A percentile compares a stretch with the other conserved stretches of the same genome.
phyloP scores from a whole-genome alignment of 2,888 invertebrate genomes.

The Drosophila limbata region DNA sequence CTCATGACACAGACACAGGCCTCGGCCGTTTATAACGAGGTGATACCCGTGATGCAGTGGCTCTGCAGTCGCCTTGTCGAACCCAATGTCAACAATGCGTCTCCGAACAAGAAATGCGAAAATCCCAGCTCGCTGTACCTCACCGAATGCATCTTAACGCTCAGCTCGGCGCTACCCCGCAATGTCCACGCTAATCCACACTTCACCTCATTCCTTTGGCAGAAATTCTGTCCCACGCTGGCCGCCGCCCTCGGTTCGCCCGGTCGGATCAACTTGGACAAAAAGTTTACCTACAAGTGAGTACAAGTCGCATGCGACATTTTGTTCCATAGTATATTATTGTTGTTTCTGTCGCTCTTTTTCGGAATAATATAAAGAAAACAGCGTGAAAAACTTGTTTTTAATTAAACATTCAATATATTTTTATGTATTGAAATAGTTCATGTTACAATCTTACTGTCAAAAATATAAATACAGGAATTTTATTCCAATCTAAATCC shows the following conservation, averaged over 20 bases:
- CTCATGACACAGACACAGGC: conserved; percentile 87
- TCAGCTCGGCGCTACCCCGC: conserved; percentile 93
- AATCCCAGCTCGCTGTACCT: conserved; percentile 89
- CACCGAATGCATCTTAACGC: conserved; percentile 93
- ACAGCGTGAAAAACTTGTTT: too few relatives aligned
- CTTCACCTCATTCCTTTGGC: conserved; percentile 96
- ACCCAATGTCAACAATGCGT: conserved; percentile 87
- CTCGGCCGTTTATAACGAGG: conserved; percentile 95
- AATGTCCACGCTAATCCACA: conserved; percentile 93
- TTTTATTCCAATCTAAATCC: too few relatives aligned
- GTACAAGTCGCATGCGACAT: conserved; percentile 26
- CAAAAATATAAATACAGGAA: too few relatives aligned
- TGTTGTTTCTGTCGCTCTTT: too few relatives aligned
- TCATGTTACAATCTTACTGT: too few relatives aligned
- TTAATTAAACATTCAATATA: too few relatives aligned
- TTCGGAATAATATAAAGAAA: too few relatives aligned
- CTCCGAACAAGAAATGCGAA: conserved; percentile 84
- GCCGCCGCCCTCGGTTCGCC: conserved; percentile 95
- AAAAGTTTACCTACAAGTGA: conserved; percentile 90
- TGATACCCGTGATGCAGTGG: conserved; percentile 95
- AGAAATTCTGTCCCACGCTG: conserved; percentile 95
- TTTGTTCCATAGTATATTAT: too few relatives aligned
- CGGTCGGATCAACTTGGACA: conserved; percentile 89
- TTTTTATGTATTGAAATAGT: too few relatives aligned
- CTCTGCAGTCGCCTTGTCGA: conserved; percentile 94